Percentiles rank a stretch among this genome's conserved stretches.
These are phyloP conservation scores for Antheraea mylitta DNA, from an alignment of 1,140 invertebrate genomes.

Conservation along the genomic window DNA sequence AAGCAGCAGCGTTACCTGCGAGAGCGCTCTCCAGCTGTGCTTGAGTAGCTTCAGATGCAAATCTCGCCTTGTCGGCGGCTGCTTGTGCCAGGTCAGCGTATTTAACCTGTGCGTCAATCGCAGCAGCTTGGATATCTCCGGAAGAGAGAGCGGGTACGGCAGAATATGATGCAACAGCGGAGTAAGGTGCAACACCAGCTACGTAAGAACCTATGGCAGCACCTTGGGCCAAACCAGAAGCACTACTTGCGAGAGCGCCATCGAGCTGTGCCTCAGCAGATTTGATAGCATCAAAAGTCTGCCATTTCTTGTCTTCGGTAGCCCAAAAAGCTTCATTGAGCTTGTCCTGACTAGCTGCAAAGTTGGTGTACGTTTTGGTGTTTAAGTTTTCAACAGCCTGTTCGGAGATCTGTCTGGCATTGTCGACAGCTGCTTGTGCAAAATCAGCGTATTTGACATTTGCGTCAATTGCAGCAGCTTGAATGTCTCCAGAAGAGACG, in stretches of 20 bases:
- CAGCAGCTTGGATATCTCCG: conserved; percentile 56
- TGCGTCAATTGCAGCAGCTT: conserved; percentile 57
- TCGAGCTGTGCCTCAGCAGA: conserved; percentile 44
- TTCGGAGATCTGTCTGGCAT: conserved; percentile 41
- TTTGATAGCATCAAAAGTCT: conserved; percentile 42
- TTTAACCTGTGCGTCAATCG: conserved; percentile 57
- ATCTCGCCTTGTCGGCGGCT: conserved; percentile 42
- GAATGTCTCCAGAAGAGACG: conserved; percentile 49
- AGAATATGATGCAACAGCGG: conserved; percentile 27
- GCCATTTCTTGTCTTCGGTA: conserved; percentile 55
- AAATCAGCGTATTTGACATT: conserved; percentile 48
- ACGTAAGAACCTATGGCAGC: conserved; percentile 15
- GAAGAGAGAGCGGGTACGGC: conserved; percentile 41
- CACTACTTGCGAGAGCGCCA: conserved; percentile 37
- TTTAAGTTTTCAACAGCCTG: conserved; percentile 43
- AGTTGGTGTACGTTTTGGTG: conserved; percentile 40
- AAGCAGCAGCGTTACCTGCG: conserved; percentile 31
- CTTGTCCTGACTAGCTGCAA: conserved; percentile 41
- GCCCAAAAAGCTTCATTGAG: conserved; percentile 41
- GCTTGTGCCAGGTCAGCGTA: conserved; percentile 37
- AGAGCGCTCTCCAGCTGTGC: conserved; percentile 40
- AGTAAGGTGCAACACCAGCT: conserved; percentile 12
- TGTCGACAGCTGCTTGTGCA: conserved; percentile 36
- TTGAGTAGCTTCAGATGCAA: conserved; percentile 41
- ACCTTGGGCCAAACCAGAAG: conserved; percentile 23